A percentile compares a stretch with the other conserved stretches of the same genome.
Evolutionary conservation across 2,797 vertebrate genomes (phyloP).

Genomic region (Cirrhinus mrigala): DNA sequence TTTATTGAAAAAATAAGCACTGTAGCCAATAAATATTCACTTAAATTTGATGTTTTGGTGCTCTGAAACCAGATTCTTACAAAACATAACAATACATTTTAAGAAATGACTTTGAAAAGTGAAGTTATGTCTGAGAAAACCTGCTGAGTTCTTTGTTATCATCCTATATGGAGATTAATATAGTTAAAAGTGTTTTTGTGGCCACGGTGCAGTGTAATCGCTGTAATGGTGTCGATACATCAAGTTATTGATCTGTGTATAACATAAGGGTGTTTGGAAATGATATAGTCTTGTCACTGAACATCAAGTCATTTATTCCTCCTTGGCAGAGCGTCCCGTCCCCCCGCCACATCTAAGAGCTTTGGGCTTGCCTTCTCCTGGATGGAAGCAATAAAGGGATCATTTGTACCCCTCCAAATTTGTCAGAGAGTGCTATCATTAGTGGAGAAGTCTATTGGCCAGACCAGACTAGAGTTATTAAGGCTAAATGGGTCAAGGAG

Average conservation of each 20-base stretch:
- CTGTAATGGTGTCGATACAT: not conserved
- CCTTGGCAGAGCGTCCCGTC: slow-evolving; percentile 60
- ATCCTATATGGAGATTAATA: not conserved
- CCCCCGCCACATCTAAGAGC: slow-evolving; percentile 59
- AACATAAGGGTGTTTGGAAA: slow-evolving; percentile 40
- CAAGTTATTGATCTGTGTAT: slow-evolving; percentile 19
- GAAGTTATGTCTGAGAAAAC: not conserved
- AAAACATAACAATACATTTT: too few species aligned
- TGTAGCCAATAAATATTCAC: not conserved
- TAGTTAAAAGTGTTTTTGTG: not conserved
- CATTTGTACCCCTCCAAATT: slow-evolving; percentile 78
- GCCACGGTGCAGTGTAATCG: not conserved
- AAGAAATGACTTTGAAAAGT: not conserved
- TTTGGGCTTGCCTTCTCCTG: slow-evolving; percentile 72
- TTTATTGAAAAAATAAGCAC: not conserved
- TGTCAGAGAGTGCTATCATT: slow-evolving; percentile 73
- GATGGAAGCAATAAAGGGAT: slow-evolving; percentile 76
- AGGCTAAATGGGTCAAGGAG: slow-evolving; percentile 65
- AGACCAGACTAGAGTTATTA: slow-evolving; percentile 66
- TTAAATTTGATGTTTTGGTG: not conserved
- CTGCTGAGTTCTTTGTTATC: not conserved
- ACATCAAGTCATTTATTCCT: slow-evolving; percentile 64
- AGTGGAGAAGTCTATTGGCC: slow-evolving; percentile 71
- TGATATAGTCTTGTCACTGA: slow-evolving; percentile 56
- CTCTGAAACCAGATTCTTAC: too few species aligned